Percentiles rank a stretch among this genome's conserved stretches.
Conservation (phyloP, 2,888 invertebrate species). For the Chorisops tibialis region DNA sequence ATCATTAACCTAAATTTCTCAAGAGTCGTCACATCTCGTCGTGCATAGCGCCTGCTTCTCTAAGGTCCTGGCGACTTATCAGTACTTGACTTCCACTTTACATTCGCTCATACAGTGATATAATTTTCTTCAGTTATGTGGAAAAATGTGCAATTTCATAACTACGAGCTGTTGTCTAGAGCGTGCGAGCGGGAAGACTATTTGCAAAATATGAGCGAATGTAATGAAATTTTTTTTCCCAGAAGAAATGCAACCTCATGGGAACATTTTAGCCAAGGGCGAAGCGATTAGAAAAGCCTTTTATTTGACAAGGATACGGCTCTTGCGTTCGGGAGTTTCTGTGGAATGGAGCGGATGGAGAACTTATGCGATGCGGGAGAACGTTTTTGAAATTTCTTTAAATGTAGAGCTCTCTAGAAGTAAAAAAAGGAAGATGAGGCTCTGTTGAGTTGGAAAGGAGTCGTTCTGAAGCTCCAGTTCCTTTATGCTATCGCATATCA, state of each 20-base stretch:
- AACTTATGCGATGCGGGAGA: too few species aligned
- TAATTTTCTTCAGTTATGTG: conserved; percentile 22
- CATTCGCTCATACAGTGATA: conserved; percentile 1
- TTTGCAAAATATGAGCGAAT: conserved; percentile 5
- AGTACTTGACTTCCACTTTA: conserved; percentile 7
- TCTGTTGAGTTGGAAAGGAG: too few species aligned
- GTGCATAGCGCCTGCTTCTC: background rate
- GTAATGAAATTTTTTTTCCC: background rate
- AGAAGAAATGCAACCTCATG: conserved; percentile 11
- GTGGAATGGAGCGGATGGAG: too few species aligned
- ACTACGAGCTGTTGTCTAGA: background rate
- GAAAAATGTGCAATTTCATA: conserved; percentile 22
- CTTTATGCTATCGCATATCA: too few species aligned
- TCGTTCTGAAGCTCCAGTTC: too few species aligned
- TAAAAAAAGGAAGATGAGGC: too few species aligned
- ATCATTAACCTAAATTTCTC: conserved; percentile 25
- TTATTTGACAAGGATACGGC: background rate
- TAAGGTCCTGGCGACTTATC: background rate
- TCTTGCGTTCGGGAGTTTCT: too few species aligned
- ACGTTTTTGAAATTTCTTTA: background rate
- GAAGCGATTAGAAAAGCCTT: conserved; percentile 16
- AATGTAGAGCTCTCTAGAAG: background rate
- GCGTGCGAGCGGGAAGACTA: background rate
- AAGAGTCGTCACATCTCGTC: background rate
- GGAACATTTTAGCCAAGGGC: conserved; percentile 21